Conservation (phyloP, 2,113 vertebrate genomes). For the Rhea pennata region DNA sequence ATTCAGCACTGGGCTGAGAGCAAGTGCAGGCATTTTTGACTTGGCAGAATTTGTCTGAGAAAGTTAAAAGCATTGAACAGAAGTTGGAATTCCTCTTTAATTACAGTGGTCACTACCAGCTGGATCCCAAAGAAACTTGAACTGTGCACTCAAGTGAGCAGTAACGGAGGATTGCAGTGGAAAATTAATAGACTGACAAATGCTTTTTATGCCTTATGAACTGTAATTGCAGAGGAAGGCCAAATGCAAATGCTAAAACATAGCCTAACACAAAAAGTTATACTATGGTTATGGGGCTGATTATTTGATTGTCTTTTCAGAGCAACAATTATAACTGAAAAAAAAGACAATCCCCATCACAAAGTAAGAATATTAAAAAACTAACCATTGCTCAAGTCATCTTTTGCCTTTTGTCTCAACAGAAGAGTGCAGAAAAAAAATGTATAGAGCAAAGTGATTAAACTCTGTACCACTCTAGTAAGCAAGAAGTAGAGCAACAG, state of each 20-base stretch:
- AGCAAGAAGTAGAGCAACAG: not conserved
- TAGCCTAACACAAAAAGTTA: slow-evolving; percentile 29
- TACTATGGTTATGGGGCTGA: not conserved
- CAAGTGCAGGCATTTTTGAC: not conserved
- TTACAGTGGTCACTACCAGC: not conserved
- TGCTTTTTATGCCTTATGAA: slow-evolving; percentile 56
- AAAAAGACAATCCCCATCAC: not conserved
- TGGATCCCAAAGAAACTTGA: slow-evolving; percentile 35
- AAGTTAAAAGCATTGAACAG: not conserved
- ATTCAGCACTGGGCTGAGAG: slow-evolving; percentile 26
- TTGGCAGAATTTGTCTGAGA: slow-evolving; percentile 34
- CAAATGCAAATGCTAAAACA: slow-evolving; percentile 40
- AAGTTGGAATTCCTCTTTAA: slow-evolving; percentile 18
- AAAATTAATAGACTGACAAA: slow-evolving; percentile 67
- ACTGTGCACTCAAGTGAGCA: slow-evolving; percentile 36
- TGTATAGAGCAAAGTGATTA: not conserved
- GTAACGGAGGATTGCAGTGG: slow-evolving; percentile 52
- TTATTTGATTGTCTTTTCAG: slow-evolving; percentile 50
- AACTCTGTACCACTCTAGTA: not conserved
- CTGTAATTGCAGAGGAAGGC: slow-evolving; percentile 63
- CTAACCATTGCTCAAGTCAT: not conserved
- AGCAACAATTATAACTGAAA: not conserved
- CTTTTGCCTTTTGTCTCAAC: not conserved
- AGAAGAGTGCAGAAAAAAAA: not conserved
- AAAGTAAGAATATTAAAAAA: not conserved